Base-by-base conservation (phyloP, 1,140 invertebrate genomes). In the Drosophila ironensis region DNA sequence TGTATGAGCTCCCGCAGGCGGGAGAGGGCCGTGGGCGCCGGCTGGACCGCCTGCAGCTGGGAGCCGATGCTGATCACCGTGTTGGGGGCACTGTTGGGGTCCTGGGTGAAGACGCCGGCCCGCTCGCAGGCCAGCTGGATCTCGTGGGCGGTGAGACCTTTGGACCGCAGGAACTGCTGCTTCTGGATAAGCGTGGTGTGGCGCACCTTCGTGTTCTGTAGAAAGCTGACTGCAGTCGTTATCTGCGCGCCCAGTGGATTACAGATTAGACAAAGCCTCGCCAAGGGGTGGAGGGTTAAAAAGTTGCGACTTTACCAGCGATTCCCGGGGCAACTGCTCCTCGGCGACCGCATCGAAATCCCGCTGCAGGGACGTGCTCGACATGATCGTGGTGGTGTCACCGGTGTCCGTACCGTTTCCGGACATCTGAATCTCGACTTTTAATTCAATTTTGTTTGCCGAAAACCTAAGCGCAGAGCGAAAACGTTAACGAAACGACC, bases 151-250 rank as follows among this genome's bases (percentile, higher is more conserved):
- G 94, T 94, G 1, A 96, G 90, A 48, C 96, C 96, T 91, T 97
- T 97, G 59, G 92, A 93, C 70, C 93, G 92, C 3, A 97, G 91
- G 91, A 97, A 97, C 64, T 93, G 92, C 86, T 95, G 93, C 82
- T 96, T 96, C 73, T 95, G 93, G 40, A 93, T 91, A 25, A 95
- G 75, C 0, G 96, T 93, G 87, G 94, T 96, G 48, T 92, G 90
- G 33, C 93, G 92, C 2, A 97, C 95, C 89, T 94, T 95, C 22
- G 95, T 95, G 91, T 97, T 97, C 89, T 94, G 93, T 25, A 97
- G 90, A 91, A 97, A 97, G 76, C 95, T 96, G 6, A 97, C 93
- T 24, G 96, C 96, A 19, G 96, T 97, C 52, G 93, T 93, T 48
- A 97, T 93, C 95, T 96, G 89, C 24, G 37, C 35, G 35, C 22